phyloP scores from a whole-genome alignment of 2,113 vertebrate genomes.

The Tychaedon coryphoeus region DNA sequence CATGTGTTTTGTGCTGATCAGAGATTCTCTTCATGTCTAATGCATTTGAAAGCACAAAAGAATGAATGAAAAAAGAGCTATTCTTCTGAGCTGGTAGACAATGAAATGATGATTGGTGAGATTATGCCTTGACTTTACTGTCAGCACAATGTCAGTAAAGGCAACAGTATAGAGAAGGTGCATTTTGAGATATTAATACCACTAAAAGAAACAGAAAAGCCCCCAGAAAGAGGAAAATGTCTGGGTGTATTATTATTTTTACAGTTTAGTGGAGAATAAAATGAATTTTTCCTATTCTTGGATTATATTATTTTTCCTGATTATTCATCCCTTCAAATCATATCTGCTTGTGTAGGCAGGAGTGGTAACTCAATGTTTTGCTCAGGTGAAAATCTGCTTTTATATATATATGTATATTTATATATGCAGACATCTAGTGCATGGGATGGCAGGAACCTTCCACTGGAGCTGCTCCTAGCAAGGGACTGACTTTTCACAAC shows the following conservation, averaged over 20 bases:
- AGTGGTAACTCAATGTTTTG: neutral
- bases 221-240: neutral
- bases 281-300: neutral
- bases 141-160: conserved; percentile 42
- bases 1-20: conserved; percentile 30
- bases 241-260: neutral
- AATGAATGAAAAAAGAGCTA: neutral
- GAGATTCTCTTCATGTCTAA: conserved; percentile 40
- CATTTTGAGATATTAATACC: neutral
- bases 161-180: neutral
- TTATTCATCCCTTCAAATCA: neutral
- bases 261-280: neutral
- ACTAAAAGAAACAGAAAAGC: neutral
- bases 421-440: neutral
- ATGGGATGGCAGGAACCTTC: neutral
- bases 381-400: neutral
- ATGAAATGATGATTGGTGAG: conserved; percentile 53
- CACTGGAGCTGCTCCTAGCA: neutral
- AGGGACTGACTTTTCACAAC: neutral
- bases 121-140: conserved; percentile 44
- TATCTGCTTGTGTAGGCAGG: neutral
- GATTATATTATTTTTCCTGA: neutral
- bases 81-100: conserved; percentile 42
- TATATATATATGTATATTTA: rapidly evolving
- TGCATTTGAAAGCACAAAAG: conserved; percentile 22